Conservation (phyloP, 2,113 vertebrate species). For the Gymnobelideus leadbeateri region DNA sequence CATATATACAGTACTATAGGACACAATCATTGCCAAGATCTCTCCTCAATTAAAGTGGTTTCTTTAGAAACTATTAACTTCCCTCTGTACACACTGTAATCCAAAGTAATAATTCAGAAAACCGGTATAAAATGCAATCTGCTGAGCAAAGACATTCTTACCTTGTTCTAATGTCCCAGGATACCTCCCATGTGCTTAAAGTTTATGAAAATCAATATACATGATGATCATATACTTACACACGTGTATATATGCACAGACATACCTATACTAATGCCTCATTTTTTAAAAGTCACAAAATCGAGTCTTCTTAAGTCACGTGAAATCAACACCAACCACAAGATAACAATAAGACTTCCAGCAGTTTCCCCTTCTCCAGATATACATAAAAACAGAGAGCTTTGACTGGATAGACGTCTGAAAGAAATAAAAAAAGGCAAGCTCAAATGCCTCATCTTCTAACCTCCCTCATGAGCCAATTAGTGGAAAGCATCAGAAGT, state of each 20-base stretch:
- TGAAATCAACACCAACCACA: slow-evolving; percentile 4
- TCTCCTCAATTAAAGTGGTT: slow-evolving; percentile 72
- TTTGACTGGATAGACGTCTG: slow-evolving; percentile 70
- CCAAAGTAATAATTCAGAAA: slow-evolving; percentile 75
- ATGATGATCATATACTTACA: slow-evolving; percentile 52
- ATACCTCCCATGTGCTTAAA: slow-evolving; percentile 56
- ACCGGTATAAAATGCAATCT: slow-evolving; percentile 74
- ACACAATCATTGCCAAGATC: slow-evolving; percentile 68
- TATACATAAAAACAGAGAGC: slow-evolving; percentile 45
- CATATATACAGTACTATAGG: slow-evolving; percentile 46
- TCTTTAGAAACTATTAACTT: slow-evolving; percentile 80
- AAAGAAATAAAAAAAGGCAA: slow-evolving; percentile 59
- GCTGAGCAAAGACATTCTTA: slow-evolving; percentile 79
- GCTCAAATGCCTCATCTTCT: slow-evolving; percentile 42
- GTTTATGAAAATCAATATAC: slow-evolving; percentile 66
- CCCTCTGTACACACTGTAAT: slow-evolving; percentile 77
- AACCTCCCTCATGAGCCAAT: slow-evolving; percentile 72
- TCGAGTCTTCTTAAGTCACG: slow-evolving; percentile 36
- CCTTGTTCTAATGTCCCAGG: slow-evolving; percentile 55
- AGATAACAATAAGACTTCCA: slow-evolving; percentile 26
- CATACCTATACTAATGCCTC: background rate
- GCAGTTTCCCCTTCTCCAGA: slow-evolving; percentile 52
- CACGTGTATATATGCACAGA: slow-evolving; percentile 7
- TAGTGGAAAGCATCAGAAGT: slow-evolving; percentile 79
- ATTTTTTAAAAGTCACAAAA: background rate